Conservation (phyloP, 2,113 vertebrate genomes). For the Nesogale talazaci region DNA sequence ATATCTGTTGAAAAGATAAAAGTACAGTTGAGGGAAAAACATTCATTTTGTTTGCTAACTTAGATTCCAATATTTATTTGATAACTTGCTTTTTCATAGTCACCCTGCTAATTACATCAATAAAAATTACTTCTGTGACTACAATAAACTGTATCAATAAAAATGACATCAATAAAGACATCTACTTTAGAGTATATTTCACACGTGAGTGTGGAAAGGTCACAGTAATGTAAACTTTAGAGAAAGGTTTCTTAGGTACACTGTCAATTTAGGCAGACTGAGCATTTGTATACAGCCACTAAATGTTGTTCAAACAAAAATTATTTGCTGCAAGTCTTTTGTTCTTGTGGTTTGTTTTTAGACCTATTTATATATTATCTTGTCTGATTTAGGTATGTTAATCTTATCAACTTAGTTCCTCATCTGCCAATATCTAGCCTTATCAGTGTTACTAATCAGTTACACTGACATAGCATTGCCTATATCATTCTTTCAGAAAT, state of each 20-base stretch:
- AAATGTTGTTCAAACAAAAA: background rate
- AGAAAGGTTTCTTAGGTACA: background rate
- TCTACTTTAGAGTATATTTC: background rate
- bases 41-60: slow-evolving; percentile 18
- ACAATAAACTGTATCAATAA: background rate
- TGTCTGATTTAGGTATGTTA: background rate
- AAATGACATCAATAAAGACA: slow-evolving; percentile 39
- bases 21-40: background rate
- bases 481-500: background rate
- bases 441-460: background rate
- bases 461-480: background rate
- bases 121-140: background rate
- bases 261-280: no score
- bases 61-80: slow-evolving; percentile 31
- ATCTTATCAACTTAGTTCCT: background rate
- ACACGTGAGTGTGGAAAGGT: background rate
- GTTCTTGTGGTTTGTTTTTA: background rate
- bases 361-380: background rate
- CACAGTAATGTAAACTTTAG: background rate
- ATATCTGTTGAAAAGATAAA: slow-evolving; percentile 35
- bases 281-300: background rate
- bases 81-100: background rate
- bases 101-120: slow-evolving; percentile 30
- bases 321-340: background rate
- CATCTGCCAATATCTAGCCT: background rate